A percentile compares a stretch with the other conserved stretches of the same genome.
phyloP scores from a whole-genome alignment of 2,113 vertebrate genomes.

The Tetrao urogallus region DNA sequence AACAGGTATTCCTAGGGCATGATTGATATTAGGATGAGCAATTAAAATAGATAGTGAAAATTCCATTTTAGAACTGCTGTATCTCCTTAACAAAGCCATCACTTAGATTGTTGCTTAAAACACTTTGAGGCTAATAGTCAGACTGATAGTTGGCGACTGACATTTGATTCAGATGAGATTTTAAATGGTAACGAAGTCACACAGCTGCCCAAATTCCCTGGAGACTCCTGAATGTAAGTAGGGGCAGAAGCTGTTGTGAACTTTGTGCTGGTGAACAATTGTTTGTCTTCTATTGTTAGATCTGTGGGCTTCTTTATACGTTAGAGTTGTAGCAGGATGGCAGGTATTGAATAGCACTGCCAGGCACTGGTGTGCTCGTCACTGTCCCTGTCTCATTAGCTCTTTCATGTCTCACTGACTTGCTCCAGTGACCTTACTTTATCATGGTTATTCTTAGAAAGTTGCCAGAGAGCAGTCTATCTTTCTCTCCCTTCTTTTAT shows the following conservation, averaged over 20 bases:
- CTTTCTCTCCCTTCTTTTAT: background rate
- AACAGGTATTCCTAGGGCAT: background rate
- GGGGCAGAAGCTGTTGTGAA: background rate
- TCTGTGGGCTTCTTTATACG: background rate
- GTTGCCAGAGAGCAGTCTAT: background rate
- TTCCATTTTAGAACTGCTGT: background rate
- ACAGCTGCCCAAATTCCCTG: background rate
- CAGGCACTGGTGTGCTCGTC: background rate
- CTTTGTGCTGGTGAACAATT: background rate
- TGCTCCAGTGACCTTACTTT: background rate
- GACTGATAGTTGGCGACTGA: background rate
- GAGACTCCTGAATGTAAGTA: background rate
- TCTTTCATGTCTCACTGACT: background rate
- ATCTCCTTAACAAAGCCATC: background rate
- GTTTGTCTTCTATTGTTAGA: background rate
- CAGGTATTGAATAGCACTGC: background rate
- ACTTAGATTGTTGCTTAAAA: background rate
- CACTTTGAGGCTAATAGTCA: background rate
- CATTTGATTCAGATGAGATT: background rate
- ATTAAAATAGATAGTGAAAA: background rate
- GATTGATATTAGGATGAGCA: background rate
- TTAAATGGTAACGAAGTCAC: background rate
- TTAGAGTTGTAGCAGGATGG: background rate
- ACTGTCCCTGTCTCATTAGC: background rate
- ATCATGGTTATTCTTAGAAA: background rate